Evolutionary conservation across 2,888 invertebrate genomes (phyloP).

Genomic region (Heteropelma amictum): DNA sequence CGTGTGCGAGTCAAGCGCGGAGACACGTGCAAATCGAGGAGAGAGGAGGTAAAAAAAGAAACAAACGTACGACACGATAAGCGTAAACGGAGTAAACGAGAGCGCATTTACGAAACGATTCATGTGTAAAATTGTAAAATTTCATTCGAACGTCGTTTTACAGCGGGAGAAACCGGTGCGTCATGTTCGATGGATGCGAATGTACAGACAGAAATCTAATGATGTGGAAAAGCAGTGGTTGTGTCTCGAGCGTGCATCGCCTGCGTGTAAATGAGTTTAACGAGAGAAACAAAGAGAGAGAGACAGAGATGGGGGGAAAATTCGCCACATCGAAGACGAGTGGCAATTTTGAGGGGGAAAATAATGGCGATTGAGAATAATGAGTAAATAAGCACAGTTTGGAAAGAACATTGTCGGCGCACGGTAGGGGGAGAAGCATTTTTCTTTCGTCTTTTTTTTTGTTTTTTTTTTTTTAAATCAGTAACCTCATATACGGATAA

Average conservation of each 20-base stretch:
- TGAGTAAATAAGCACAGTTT: neutral
- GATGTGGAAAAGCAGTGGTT: slow-evolving; percentile 34
- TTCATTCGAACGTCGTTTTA: slow-evolving; percentile 61
- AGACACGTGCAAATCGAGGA: neutral
- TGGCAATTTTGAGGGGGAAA: too few species aligned
- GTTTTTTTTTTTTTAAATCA: neutral
- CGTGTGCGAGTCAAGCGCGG: neutral
- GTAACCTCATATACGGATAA: neutral
- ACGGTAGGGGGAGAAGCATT: neutral
- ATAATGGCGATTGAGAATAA: neutral
- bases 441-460: neutral
- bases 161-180: slow-evolving; percentile 65
- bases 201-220: slow-evolving; percentile 52
- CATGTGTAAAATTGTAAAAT: slow-evolving; percentile 75
- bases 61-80: neutral
- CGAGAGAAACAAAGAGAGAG: slow-evolving; percentile 33
- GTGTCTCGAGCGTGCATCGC: slow-evolving; percentile 6
- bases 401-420: neutral
- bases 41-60: neutral
- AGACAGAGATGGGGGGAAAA: neutral
- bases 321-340: too few species aligned
- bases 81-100: slow-evolving; percentile 18
- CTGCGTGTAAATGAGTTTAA: neutral
- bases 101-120: slow-evolving; percentile 57
- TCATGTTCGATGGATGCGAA: slow-evolving; percentile 52